Evolutionary conservation across 2,888 invertebrate genomes (phyloP), one percentile per base, ranked within the genome.

Genomic region (Osmoderma eremita): DNA sequence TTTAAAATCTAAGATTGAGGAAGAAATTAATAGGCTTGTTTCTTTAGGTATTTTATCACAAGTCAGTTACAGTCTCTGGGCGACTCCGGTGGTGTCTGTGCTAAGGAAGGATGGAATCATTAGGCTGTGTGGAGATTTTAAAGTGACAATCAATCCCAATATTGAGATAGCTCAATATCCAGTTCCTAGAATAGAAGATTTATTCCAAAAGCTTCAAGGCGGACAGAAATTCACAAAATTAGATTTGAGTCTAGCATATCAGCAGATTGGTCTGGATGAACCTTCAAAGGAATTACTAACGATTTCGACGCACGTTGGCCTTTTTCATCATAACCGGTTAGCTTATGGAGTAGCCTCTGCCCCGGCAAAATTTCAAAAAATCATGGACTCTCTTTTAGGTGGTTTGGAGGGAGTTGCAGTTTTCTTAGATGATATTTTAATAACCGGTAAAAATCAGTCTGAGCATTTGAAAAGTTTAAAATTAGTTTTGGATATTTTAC

Each of bases 61-160:
- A 18, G 54, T 72, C 24, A 5, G 5, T 5, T 24, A 24, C 5
- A 24, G 24, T 24, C 5, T 5, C 24, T 78, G 78, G 76, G 77
- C 75, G 12, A 77, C 78, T 6, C 78, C 79, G 1, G 73, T 77
- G 13, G 78, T 78, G 1, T 73, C 74, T 2, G 75, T 78, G n/a
- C 56, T 70, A 1, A 78, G 78, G 69, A 67, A 69, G 18, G 62
- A 75, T 53, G 72, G 71, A 1, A 20, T 42, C 5, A 68, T 79
- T 2, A 66, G 76, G 50, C 67, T 75, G 41, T 74, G 75, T 54
- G 73, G 72, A 1, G 68, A 74, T 67, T 76, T 71, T 42, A 75
- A 73, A 38, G 6, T 73, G 1, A 72, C 72, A 5, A 22, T 75
- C 39, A 75, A 75, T 63, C 70, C 71, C 1, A 18, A 63, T 22